These are phyloP conservation scores for Butastur rufipennis DNA, from an alignment of 2,113 vertebrate genomes.

Conservation along the genomic window DNA sequence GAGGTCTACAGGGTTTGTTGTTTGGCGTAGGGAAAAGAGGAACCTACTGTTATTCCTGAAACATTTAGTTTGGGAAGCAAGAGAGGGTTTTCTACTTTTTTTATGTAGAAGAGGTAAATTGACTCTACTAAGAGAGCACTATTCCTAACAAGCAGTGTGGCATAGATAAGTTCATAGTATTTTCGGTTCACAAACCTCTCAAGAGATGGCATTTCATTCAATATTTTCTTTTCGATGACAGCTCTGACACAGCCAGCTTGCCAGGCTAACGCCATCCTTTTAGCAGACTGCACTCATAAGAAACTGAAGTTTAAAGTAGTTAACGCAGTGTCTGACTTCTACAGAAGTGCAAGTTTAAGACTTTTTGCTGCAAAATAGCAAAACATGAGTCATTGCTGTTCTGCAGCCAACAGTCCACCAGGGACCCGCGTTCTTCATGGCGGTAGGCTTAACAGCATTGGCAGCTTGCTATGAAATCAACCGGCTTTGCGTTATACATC, in stretches of 20 bases:
- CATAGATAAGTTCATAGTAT: background rate
- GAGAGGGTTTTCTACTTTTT: background rate
- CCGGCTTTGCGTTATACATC: background rate
- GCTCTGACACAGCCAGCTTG: background rate
- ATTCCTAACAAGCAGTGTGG: background rate
- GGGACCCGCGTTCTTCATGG: background rate
- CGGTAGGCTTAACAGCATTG: background rate
- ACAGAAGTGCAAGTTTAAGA: background rate
- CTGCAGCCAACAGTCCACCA: conserved; percentile 4
- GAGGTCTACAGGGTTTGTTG: background rate
- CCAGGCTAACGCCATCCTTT: background rate
- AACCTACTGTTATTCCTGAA: background rate
- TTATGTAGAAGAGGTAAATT: background rate
- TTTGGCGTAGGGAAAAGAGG: background rate
- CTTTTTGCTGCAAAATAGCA: conserved; percentile 13
- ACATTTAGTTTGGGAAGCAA: background rate
- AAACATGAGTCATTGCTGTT: conserved; percentile 39
- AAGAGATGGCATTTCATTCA: background rate
- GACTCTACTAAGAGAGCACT: background rate
- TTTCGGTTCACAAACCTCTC: background rate
- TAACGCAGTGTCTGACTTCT: background rate
- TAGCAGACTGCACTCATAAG: background rate
- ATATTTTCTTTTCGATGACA: background rate
- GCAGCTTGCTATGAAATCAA: conserved; percentile 4
- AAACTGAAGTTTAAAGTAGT: background rate